A percentile compares a stretch with the other conserved stretches of the same genome.
Conservation (phyloP, 2,888 invertebrate species). For the Meiosimyza decipiens region DNA sequence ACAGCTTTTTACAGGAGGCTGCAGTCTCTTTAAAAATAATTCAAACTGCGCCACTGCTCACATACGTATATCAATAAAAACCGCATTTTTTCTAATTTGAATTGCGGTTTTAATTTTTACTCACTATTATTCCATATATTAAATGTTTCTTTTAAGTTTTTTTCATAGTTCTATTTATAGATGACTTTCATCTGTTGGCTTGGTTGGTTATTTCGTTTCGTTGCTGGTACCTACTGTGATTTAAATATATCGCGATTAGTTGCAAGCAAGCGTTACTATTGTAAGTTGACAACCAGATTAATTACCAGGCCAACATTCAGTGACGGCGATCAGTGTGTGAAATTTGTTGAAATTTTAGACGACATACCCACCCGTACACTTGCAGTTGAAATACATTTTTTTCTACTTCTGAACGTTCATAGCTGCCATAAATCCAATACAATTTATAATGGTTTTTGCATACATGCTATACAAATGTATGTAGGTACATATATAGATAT, state of each 20-base stretch:
- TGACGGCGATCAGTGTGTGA: constrained; percentile 3
- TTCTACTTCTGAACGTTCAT: background rate
- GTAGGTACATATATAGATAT: no score
- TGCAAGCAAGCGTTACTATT: constrained; percentile 21
- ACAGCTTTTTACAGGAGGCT: no score
- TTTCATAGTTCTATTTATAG: constrained; percentile 22
- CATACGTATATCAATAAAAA: constrained; percentile 31
- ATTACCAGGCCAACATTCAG: background rate
- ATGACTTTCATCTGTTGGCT: constrained; percentile 10
- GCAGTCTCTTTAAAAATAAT: no score
- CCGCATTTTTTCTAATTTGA: constrained; percentile 15
- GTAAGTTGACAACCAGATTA: background rate
- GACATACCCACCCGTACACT: no score
- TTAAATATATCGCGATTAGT: constrained; percentile 23
- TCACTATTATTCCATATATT: background rate
- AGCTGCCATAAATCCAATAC: background rate
- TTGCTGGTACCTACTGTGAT: background rate
- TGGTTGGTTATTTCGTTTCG: background rate
- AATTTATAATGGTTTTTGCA: background rate
- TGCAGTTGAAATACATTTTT: no score
- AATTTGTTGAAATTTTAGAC: background rate
- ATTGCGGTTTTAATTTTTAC: constrained; percentile 18
- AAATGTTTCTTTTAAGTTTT: background rate
- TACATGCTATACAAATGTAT: no score
- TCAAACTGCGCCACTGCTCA: background rate